Evolutionary conservation across 2,888 invertebrate genomes (phyloP), one percentile per base, ranked within the genome.

Genomic region (Diadegma fenestrale): DNA sequence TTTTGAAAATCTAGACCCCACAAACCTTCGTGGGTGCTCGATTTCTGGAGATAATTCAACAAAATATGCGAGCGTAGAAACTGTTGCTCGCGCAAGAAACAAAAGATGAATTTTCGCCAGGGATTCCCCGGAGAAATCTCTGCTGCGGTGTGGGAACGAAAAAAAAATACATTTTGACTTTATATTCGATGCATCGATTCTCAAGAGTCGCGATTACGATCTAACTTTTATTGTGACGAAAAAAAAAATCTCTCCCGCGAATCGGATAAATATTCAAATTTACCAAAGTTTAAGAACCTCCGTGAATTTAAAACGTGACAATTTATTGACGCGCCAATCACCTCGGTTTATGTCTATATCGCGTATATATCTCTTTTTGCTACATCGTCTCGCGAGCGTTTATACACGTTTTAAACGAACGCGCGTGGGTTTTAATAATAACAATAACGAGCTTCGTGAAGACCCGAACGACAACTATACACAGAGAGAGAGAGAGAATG

Each of bases 1-100:
- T 85, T 76, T 82, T 77, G 48, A 76, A 76, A 86, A 85, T 73
- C 66, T 68, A 26, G 66, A 80, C 79, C 37, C 78, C 71, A n/a
- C n/a, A 77, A 79, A 71, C 77, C 73, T 80, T 63, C 30, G 77
- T 51, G 72, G 54, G 58, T 41, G 26, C 37, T 61, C n/a, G 17
- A 33, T 45, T 12, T 8, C 8, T 37, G 30, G 30, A 4, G 4
- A 30, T 30, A 33, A 33, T 4, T 2, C 33, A 33, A 33, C 33
- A 33, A 33, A 33, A 2, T 4, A 4, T 14, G 37, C 37, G 4
- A 26, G 8, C 12, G 2, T 12, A 26, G 14, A 58, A 58, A 12
- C 0, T 19, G 0, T n/a, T 22, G 7, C 2, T 19, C 19, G 10
- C 19, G 10, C 8, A 8, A 54, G 6, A 54, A 19, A 7, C 0